Base-by-base conservation (phyloP, 2,113 vertebrate genomes). In the Irena cyanogastra region DNA sequence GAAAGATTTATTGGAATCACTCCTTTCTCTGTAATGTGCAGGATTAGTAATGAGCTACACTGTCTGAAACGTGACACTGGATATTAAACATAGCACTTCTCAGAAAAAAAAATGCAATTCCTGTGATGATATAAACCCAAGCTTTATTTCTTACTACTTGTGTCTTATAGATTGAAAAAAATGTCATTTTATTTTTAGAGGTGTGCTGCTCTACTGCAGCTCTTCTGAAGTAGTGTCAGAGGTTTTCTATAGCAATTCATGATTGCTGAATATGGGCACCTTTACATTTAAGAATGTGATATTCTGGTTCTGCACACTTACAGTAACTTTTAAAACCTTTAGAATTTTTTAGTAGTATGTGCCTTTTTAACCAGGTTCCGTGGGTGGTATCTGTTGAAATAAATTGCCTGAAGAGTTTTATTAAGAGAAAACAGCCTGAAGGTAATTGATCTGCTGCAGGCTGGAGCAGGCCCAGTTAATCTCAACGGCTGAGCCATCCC, bases 321-420 rank as follows among this genome's bases (percentile, higher is more conserved):
- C 0, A 21, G 31, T 44, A 90, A 87, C 39, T 91, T 75, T 23
- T 4, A 44, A 86, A 89, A 78, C 41, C 15, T 81, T 83, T 24
- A 39, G 30, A 77, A 47, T 41, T 81, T 16, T 75, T 93, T 64
- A 63, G 39, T 44, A 71, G 69, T 41, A 71, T 0, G 2, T 84
- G 64, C 56, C 80, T 95, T 68, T 94, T 54, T 83, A 74, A 93
- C 52, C 42, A n/a, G 14, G 56, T 81, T 84, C 44, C 71, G 30
- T 83, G 68, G 42, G 59, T 53, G 60, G 35, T 44, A 78, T 26
- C 50, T 89, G 74, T 89, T 70, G 64, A 94, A 90, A 86, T 74
- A 88, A 94, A 93, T 74, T 74, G 71, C 79, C 83, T 63, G 35
- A 87, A 75, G 77, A 50, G 52, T 90, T 90, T 90, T 87, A 83